These are phyloP conservation scores for Calephelis perditalis DNA, from an alignment of 2,888 invertebrate genomes.

Conservation along the genomic window DNA sequence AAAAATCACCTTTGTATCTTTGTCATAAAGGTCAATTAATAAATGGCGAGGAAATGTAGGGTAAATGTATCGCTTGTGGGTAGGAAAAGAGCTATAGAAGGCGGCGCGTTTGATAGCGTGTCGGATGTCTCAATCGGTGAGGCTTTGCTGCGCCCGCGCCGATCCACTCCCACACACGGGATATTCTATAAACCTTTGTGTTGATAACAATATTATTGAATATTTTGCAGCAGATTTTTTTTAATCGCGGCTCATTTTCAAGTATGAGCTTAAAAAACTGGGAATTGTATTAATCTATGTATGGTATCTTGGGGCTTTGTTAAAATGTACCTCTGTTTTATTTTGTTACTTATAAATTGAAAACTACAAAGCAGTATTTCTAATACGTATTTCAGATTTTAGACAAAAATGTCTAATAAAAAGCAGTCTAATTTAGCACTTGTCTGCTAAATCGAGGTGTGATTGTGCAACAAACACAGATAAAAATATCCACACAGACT, in stretches of 20 bases:
- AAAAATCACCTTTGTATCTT: constrained; percentile 33
- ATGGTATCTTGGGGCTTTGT: too few relatives aligned
- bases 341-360: too few relatives aligned
- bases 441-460: too few relatives aligned
- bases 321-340: too few relatives aligned
- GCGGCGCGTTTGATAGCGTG: constrained; percentile 68
- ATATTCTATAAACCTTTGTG: constrained; percentile 26
- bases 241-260: neutral
- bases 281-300: neutral
- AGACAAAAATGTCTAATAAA: too few relatives aligned
- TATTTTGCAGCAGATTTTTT: constrained; percentile 29
- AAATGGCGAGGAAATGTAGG: constrained; percentile 22
- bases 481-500: too few relatives aligned
- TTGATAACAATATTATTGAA: constrained; percentile 26
- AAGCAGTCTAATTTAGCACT: too few relatives aligned
- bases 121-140: constrained; percentile 72
- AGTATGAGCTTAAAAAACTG: neutral
- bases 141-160: constrained; percentile 52
- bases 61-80: constrained; percentile 28
- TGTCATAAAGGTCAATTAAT: constrained; percentile 21
- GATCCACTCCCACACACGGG: constrained; percentile 41
- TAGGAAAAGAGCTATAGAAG: constrained; percentile 60
- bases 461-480: too few relatives aligned
- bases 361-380: too few relatives aligned
- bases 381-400: too few relatives aligned